phyloP scores from a whole-genome alignment of 2,797 vertebrate genomes.

The Gallinago solitaria region DNA sequence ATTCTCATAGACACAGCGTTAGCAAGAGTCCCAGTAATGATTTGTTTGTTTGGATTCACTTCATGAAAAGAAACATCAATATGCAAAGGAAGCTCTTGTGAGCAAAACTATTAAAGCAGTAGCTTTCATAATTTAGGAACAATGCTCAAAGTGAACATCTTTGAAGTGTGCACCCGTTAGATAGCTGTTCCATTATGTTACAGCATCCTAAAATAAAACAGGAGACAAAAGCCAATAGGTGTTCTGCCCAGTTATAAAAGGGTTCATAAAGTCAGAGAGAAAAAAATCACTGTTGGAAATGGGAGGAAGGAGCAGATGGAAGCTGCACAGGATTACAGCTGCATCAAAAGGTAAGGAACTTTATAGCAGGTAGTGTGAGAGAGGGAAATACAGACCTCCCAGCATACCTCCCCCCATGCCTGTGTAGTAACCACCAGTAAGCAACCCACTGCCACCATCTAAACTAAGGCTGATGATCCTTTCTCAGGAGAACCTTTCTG shows the following conservation, averaged over 20 bases:
- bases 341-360: neutral
- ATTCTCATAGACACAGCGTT: neutral
- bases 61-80: constrained; percentile 46
- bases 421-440: neutral
- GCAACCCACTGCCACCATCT: neutral
- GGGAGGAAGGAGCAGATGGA: neutral
- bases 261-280: neutral
- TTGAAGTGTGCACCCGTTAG: neutral
- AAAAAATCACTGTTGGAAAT: neutral
- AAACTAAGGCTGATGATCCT: neutral
- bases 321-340: neutral
- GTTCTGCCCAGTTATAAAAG: neutral
- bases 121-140: neutral
- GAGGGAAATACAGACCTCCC: neutral
- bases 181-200: neutral
- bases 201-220: neutral
- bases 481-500: neutral
- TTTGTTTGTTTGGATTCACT: constrained; percentile 6
- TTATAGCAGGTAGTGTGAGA: neutral
- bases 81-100: neutral
- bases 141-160: neutral
- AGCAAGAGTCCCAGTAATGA: constrained; percentile 11
- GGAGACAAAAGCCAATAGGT: neutral
- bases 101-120: neutral
- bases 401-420: neutral